Base-by-base conservation (phyloP, 2,888 invertebrate genomes). In the Ennomos fuscantarius region DNA sequence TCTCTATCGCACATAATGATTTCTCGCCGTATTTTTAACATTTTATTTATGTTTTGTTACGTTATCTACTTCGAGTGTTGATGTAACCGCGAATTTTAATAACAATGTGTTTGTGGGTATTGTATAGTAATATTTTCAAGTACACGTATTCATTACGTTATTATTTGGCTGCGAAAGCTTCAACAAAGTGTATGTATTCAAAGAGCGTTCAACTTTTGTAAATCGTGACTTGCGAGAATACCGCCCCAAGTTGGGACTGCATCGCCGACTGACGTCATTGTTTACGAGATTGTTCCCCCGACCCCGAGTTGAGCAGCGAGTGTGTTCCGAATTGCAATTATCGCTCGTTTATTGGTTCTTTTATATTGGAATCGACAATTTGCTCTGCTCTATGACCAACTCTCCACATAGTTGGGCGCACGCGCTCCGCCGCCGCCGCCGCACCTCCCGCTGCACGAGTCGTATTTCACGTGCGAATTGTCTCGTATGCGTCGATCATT, bases 291-390 rank as follows among this genome's bases (percentile, higher is more conserved):
- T 13, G 35, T 32, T 36, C 40, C 48, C 15, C 43, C 31, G 39
- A 35, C 24, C 24, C 24, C 24, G 24, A 24, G 24, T 5, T 24
- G 24, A 24, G 32, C 52, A 52, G 47, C 43, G 47, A 52, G 40
- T 51, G 51, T 57, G 57, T 44, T 39, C 57, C 52, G 52, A 52
- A 57, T 57, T 39, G 12, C 37, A 52, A 57, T 57, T 35, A 52
- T 52, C 35, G 36, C 24, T 31, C 43, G 41, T 57, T 57, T 57
- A 51, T 51, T 56, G 51, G n/a, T 47, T 52, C 57, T 57, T 57
- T 57, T 52, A 52, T 55, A 31, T 11, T 37, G 32, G 11, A 51
- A 42, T 57, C 56, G 51, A 42, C 37, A 47, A 48, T 51, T 24
- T 13, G 45, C 15, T 15, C 32, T 35, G 40, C 35, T 12, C 43